Percentiles rank a stretch among this genome's conserved stretches.
Conservation (phyloP, 1,140 invertebrate species). For the Nephila pilipes region DNA sequence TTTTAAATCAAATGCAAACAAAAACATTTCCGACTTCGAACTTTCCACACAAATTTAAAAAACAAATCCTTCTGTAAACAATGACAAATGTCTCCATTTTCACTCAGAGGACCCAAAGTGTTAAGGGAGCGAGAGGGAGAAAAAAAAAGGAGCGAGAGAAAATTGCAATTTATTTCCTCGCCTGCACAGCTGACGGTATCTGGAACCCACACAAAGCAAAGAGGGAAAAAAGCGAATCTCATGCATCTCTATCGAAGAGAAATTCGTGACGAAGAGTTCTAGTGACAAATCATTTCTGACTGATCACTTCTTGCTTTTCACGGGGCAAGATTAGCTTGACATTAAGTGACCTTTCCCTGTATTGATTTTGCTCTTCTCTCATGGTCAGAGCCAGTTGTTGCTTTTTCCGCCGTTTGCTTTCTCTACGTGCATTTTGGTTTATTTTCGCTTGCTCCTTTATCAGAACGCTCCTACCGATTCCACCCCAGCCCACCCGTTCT, state of each 20-base stretch:
- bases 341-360: constrained; percentile 67
- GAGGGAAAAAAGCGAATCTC: neutral
- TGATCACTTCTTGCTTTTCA: constrained; percentile 63
- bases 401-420: constrained; percentile 53
- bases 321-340: constrained; percentile 55
- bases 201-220: constrained; percentile 20
- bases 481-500: neutral
- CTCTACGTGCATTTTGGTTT: neutral
- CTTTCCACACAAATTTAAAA: no score
- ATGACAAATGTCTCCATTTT: constrained; percentile 1
- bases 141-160: constrained; percentile 4
- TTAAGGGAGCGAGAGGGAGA: neutral
- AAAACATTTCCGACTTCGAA: no score
- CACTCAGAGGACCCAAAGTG: neutral
- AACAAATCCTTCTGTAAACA: no score
- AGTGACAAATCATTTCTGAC: constrained; percentile 67
- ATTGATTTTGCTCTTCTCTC: constrained; percentile 61
- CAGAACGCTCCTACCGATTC: neutral
- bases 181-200: constrained; percentile 14
- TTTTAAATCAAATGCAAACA: no score
- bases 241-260: neutral
- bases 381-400: constrained; percentile 60
- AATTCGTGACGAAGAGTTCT: constrained; percentile 47
- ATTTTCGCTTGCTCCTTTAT: neutral
- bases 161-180: constrained; percentile 35